Evolutionary conservation across 2,797 vertebrate genomes (phyloP).

Genomic region (Rhabdomys pumilio): DNA sequence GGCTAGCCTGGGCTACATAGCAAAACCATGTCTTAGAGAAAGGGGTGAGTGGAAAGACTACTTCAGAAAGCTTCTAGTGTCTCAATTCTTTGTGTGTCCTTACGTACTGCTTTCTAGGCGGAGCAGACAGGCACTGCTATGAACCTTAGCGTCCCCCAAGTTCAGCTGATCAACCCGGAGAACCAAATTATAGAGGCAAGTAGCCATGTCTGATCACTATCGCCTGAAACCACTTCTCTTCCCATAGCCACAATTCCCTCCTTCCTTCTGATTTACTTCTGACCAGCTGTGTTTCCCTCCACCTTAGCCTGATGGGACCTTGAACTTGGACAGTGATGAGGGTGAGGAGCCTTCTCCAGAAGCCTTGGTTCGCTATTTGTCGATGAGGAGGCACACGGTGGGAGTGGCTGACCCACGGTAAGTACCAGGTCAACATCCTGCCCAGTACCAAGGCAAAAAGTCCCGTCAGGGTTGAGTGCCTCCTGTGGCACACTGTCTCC

Average conservation of each 20-base stretch:
- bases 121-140: conserved; percentile 94
- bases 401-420: conserved; percentile 99
- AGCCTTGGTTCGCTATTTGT: conserved; percentile 98
- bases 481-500: background rate
- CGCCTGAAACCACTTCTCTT: background rate
- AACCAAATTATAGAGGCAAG: conserved; percentile 99
- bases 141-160: conserved; percentile 97
- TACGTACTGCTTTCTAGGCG: conserved; percentile 88
- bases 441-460: background rate
- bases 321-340: conserved; percentile 98
- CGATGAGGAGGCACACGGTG: conserved; percentile 99
- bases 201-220: background rate
- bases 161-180: conserved; percentile 99
- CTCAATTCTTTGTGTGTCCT: background rate
- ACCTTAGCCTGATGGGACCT: conserved; percentile 94
- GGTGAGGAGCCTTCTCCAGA: conserved; percentile 98
- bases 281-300: conserved; percentile 21
- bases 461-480: background rate
- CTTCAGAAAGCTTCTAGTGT: background rate
- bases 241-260: background rate
- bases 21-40: background rate
- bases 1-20: background rate
- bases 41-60: background rate
- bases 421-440: conserved; percentile 32
- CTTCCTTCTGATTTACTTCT: background rate